phyloP scores from a whole-genome alignment of 2,797 vertebrate genomes.

The Zalophus californianus region DNA sequence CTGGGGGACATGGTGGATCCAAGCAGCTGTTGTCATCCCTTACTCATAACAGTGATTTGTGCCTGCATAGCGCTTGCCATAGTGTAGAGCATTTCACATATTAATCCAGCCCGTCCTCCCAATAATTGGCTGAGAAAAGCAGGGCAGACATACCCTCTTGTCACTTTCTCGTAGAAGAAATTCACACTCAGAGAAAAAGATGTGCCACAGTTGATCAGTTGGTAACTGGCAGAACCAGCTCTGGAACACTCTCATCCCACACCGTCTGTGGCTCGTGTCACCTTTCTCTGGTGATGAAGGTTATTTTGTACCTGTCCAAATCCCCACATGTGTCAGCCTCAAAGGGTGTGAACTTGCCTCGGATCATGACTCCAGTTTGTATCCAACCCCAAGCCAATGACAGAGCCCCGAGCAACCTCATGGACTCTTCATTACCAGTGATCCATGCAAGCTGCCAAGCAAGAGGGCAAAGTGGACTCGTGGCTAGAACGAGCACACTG shows the following conservation, averaged over 20 bases:
- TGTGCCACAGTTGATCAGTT: neutral
- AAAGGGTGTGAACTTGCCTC: neutral
- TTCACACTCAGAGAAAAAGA: neutral
- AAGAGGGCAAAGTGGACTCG: neutral
- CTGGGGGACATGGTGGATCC: neutral
- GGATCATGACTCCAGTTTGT: neutral
- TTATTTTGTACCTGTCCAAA: neutral
- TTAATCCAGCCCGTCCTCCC: neutral
- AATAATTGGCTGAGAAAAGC: neutral
- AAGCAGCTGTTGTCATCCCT: neutral
- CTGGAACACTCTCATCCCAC: neutral
- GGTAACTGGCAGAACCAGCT: neutral
- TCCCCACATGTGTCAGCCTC: conserved; percentile 5
- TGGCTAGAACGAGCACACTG: neutral
- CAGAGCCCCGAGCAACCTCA: neutral
- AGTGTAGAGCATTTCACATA: neutral
- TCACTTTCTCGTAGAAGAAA: neutral
- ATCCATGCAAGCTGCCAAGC: neutral
- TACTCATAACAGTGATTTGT: neutral
- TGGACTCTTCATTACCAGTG: neutral
- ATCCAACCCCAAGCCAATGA: neutral
- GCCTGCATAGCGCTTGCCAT: neutral
- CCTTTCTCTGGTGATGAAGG: neutral
- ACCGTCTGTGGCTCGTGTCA: neutral
- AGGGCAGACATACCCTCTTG: neutral